These are phyloP conservation scores for Poeciliopsis occidentalis DNA, from an alignment of 2,113 vertebrate species.

Conservation along the genomic window DNA sequence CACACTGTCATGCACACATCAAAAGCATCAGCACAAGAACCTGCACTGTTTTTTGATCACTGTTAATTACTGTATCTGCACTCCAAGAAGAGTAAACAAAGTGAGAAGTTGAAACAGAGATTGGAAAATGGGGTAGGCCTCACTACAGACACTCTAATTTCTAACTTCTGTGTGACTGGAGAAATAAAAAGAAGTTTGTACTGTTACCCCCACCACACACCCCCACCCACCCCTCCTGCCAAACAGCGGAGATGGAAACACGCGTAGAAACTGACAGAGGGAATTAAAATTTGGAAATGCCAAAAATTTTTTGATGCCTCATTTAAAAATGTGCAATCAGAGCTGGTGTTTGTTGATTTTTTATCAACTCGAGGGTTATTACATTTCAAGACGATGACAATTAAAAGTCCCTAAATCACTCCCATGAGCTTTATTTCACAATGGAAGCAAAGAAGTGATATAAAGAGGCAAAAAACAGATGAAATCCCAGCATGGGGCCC, in stretches of 20 bases:
- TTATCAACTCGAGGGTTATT: slow-evolving; percentile 81
- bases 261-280: slow-evolving; percentile 79
- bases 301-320: slow-evolving; percentile 66
- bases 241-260: slow-evolving; percentile 70
- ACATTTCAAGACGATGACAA: slow-evolving; percentile 80
- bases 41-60: slow-evolving; percentile 65
- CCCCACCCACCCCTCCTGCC: slow-evolving; percentile 5
- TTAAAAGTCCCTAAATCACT: slow-evolving; percentile 80
- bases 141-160: slow-evolving; percentile 66
- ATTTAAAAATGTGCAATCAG: slow-evolving; percentile 78
- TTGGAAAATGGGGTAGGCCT: slow-evolving; percentile 15
- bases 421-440: slow-evolving; percentile 52
- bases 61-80: slow-evolving; percentile 69
- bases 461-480: slow-evolving; percentile 16
- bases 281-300: slow-evolving; percentile 81
- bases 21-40: slow-evolving; percentile 59
- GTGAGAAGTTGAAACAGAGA: slow-evolving; percentile 56
- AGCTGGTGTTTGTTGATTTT: slow-evolving; percentile 81
- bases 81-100: slow-evolving; percentile 65
- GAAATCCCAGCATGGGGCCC: slow-evolving; percentile 11
- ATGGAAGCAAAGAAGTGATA: slow-evolving; percentile 35
- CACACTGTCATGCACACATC: slow-evolving; percentile 53
- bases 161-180: slow-evolving; percentile 66
- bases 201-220: slow-evolving; percentile 52
- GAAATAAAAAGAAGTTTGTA: slow-evolving; percentile 73